Base-by-base conservation (phyloP, 2,797 vertebrate genomes). In the Poeciliopsis turneri region DNA sequence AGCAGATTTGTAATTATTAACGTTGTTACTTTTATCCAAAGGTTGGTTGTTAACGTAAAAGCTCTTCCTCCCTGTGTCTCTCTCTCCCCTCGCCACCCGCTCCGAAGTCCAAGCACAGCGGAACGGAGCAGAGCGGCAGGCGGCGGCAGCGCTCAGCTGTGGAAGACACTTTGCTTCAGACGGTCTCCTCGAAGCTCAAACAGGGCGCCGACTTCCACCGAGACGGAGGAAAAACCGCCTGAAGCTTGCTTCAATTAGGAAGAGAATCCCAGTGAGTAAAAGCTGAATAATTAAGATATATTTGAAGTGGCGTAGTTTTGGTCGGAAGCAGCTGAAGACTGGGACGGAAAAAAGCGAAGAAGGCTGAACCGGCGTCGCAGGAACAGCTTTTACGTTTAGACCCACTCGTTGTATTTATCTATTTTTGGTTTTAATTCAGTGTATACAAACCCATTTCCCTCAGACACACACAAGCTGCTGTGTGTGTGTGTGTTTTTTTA, bases 351-450 rank as follows among this genome's bases (percentile, higher is more conserved):
- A 78, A 59, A 72, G 81, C 74, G 75, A 77, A 41, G 30, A 12
- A 75, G 76, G 75, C 88, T 87, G 68, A 23, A 68, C 64, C 80
- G 1, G 89, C 92, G 89, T 90, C 92, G 90, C 87, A 89, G 88
- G 76, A 39, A 81, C 78, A 39, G 82, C 75, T 45, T 47, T 80
- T 79, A 69, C 79, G 75, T 76, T 79, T 43, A 77, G 74, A 81
- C 30, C 39, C 39, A 69, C 80, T 76, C 86, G 25, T 55, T 55
- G 9, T 5, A 20, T 75, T 70, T 46, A 33, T 7, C 23, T 55
- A 11, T 57, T 57, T 57, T 5, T 57, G 12, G 23, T 53, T 23
- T 13, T 12, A 30, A 5, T 2, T 46, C 39, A 2, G 11, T 7
- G 23, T 45, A 16, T 16, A 25, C 16, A 72, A 20, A 72, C 18